Base-by-base conservation (phyloP, 2,888 invertebrate species). In the Miltochrista miniata region DNA sequence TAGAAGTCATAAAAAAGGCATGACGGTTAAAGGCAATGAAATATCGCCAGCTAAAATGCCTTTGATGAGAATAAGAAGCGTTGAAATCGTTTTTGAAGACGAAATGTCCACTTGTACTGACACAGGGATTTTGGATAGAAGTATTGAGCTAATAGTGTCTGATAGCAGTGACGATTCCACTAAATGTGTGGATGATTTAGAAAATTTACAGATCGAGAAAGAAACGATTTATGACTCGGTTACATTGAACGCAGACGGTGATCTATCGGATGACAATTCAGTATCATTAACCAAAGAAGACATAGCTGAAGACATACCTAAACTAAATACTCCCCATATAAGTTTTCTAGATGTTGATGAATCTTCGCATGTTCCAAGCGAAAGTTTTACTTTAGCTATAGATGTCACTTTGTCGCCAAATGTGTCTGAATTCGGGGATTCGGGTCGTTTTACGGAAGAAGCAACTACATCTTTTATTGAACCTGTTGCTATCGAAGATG, bases 21-120 rank as follows among this genome's bases (percentile, higher is more conserved):
- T 81, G 72, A 88, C 87, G 0, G 82, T 84, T 10, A 87, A 79
- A 68, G 84, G 90, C 33, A 80, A 90, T 66, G 90, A 90, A 63
- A 78, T 90, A 37, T 88, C 90, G 1, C 90, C 88, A 0, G 72
- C 79, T 7, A 90, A 87, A 69, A 86, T 90, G 79, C 90, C 90
- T 3, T 76, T 90, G 7, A 89, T 90, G 89, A 82, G 90, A 56
- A 91, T 90, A 48, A 71, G 90, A 46, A 91, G 91, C 66, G 90
- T 91, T 48, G 90, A 91, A 74, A 91, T 91, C 10, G 86, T 90
- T 1, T 91, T 90, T 64, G 90, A 91, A 64, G 90, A 90, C 48
- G 91, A 90, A 74, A 79, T 90, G 79, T 90, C 90, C 30, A 77
- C 88, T 33, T 90, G 86, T 59, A 85, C 85, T 0, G 89, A 90